Conservation (phyloP, 2,797 vertebrate genomes). For the Danio tinwini region DNA sequence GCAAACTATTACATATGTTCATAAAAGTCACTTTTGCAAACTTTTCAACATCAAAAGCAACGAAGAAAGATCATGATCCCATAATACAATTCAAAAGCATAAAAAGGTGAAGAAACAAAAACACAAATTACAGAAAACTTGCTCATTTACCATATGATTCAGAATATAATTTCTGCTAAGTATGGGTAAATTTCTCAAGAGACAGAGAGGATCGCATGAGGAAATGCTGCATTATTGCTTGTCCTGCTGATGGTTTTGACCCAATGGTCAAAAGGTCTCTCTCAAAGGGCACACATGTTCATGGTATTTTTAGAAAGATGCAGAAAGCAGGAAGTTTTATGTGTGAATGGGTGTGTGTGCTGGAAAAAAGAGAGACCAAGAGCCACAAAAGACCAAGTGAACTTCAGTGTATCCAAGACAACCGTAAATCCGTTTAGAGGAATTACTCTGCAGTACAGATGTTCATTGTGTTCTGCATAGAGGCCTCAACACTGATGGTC, state of each 20-base stretch:
- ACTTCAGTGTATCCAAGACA: slow-evolving; percentile 63
- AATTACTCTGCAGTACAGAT: slow-evolving; percentile 54
- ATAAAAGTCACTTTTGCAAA: no score
- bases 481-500: slow-evolving; percentile 37
- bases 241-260: slow-evolving; percentile 66
- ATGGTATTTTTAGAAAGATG: slow-evolving; percentile 60
- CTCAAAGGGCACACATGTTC: slow-evolving; percentile 54
- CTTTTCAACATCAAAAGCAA: no score
- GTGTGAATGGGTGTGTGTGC: slow-evolving; percentile 70
- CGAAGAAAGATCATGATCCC: no score
- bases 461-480: slow-evolving; percentile 52
- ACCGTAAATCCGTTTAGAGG: slow-evolving; percentile 50
- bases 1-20: no score
- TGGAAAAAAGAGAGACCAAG: slow-evolving; percentile 56
- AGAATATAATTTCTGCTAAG: no score
- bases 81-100: no score
- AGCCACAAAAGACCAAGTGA: slow-evolving; percentile 58
- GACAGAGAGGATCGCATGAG: background rate
- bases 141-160: no score
- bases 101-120: no score
- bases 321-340: slow-evolving; percentile 61
- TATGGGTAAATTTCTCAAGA: no score
- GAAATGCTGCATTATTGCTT: slow-evolving; percentile 45
- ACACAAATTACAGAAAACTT: no score
- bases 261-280: slow-evolving; percentile 66